Base-by-base conservation (phyloP, 2,888 invertebrate species). In the Himalopsyche kuldschensis region DNA sequence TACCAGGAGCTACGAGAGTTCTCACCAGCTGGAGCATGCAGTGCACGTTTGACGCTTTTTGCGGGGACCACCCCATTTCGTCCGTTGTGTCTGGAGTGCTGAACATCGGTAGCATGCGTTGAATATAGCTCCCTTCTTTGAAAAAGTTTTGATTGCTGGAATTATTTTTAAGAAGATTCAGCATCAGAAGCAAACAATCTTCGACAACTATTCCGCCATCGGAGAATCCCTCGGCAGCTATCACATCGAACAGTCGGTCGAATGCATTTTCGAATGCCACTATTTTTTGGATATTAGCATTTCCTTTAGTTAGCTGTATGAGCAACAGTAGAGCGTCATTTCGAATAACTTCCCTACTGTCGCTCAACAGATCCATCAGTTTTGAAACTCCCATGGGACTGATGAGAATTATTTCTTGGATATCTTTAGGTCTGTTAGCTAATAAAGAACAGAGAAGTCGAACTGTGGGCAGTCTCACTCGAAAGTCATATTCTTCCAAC, bases 231-330 rank as follows among this genome's bases (percentile, higher is more conserved):
- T 99, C 99, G 83, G 96, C 95, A 2, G 93, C 93, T 15, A 99
- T 96, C 11, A 99, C 98, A 89, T 98, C 97, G 87, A 99, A 96
- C 35, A 99, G 92, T 87, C 97, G 94, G 90, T 99, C 99, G 89
- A 99, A 99, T 0, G 98, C 98, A 90, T 99, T 99, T 90, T 99
- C 99, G 89, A 99, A 99, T 0, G 99, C 99, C 0, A 99, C 98
- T 88, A 99, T 99, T 91, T 99, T 99, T 90, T 99, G 99, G 88
- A 99, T 98, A 89, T 98, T 99, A 0, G 98, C 97, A 91, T 99
- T 99, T 17, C 96, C 96, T 88, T 92, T 96, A 0, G 99, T 99
- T 87, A 99, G 90, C 88, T 98, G 97, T 86, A 97, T 97, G 0
- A 99, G 92, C 78, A 99, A 91, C 5, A 99, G 90, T 11, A 99